phyloP scores from a whole-genome alignment of 2,888 invertebrate species.

The Fragum fragum region DNA sequence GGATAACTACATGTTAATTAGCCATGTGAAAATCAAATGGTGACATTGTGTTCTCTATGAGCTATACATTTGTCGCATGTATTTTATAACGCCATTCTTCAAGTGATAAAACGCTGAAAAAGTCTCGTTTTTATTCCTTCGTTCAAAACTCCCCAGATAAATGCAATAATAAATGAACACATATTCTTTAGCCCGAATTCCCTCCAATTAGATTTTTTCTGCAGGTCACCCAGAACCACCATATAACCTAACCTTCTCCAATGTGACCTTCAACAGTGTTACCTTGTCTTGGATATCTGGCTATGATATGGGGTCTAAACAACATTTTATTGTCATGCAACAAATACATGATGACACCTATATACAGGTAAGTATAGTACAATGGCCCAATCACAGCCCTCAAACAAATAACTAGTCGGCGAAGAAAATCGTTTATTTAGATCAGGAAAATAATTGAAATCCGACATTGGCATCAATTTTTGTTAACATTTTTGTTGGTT shows the following conservation, averaged over 20 bases:
- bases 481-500: no score
- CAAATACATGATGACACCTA: neutral
- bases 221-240: slow-evolving; percentile 43
- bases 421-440: no score
- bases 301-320: slow-evolving; percentile 53
- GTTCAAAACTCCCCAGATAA: neutral
- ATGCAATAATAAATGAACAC: neutral
- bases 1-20: no score
- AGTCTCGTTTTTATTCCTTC: no score
- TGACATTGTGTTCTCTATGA: no score
- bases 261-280: slow-evolving; percentile 47
- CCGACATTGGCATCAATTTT: no score
- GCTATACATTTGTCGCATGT: no score
- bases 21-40: no score
- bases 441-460: no score
- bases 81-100: no score
- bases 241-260: slow-evolving; percentile 15
- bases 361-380: slow-evolving; percentile 11
- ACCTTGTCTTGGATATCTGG: slow-evolving; percentile 21
- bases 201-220: neutral
- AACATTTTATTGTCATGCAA: slow-evolving; percentile 49
- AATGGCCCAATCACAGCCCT: neutral
- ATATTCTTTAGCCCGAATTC: neutral
- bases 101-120: no score
- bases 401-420: neutral